Evolutionary conservation across 2,888 invertebrate species (phyloP).

Genomic region (Protonemura montana): DNA sequence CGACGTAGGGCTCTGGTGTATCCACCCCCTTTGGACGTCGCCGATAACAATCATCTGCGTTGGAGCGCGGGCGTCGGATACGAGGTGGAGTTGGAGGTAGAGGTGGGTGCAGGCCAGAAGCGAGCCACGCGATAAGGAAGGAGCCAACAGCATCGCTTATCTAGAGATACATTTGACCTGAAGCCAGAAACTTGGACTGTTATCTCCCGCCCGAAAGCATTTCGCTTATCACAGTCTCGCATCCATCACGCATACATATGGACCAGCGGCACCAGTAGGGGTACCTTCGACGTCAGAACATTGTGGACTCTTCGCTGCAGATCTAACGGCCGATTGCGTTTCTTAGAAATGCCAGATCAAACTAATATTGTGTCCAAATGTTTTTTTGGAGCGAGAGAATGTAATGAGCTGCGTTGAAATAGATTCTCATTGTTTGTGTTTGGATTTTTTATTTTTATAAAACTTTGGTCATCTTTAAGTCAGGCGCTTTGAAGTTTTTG

Average conservation of each 20-base stretch:
- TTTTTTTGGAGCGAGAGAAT: too few relatives aligned
- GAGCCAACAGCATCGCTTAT: constrained; percentile 36
- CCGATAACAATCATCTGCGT: not conserved
- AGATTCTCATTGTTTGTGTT: not conserved
- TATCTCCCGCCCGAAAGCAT: constrained; percentile 48
- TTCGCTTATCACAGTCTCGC: constrained; percentile 45
- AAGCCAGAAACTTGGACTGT: constrained; percentile 42
- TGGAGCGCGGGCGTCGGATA: not conserved
- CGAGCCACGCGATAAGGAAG: not conserved
- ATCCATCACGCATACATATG: constrained; percentile 42
- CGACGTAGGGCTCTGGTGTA: not conserved
- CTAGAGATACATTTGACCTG: constrained; percentile 46
- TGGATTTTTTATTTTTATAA: not conserved
- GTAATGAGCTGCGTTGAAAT: not conserved
- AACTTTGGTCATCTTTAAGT: not conserved
- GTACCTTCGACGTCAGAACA: not conserved
- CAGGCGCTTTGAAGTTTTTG: not conserved
- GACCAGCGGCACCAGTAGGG: not conserved
- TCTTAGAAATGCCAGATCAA: not conserved
- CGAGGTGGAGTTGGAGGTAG: not conserved
- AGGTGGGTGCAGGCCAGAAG: not conserved
- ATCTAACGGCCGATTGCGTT: not conserved
- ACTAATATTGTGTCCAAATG: not conserved
- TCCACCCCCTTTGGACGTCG: not conserved
- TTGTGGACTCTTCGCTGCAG: constrained; percentile 4